Conservation (phyloP, 2,797 vertebrate species). For the Sebastes oblongus region DNA sequence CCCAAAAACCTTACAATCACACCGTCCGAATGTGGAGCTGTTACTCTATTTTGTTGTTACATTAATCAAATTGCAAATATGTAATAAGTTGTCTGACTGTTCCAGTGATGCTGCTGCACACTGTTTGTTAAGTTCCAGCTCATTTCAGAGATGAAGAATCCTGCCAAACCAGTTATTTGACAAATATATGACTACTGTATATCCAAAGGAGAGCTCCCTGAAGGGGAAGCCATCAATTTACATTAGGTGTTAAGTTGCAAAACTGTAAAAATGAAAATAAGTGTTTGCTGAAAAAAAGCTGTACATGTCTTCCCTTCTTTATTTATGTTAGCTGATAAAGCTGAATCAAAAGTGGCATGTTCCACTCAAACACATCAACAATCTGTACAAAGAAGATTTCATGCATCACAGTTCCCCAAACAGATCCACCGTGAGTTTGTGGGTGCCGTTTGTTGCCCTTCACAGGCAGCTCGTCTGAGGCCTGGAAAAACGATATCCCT, state of each 20-base stretch:
- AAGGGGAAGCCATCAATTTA: background rate
- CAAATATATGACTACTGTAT: background rate
- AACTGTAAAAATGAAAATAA: background rate
- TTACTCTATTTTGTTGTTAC: background rate
- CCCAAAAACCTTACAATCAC: too few species aligned
- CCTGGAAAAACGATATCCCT: background rate
- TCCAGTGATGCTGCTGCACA: background rate
- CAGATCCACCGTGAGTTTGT: background rate
- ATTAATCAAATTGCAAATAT: background rate
- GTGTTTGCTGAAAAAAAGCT: background rate
- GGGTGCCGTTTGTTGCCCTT: background rate
- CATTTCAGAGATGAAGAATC: background rate
- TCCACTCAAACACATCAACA: background rate
- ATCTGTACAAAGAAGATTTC: slow-evolving; percentile 4
- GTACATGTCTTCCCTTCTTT: background rate
- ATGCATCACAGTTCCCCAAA: background rate
- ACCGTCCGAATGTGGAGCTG: background rate
- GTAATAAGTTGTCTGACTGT: background rate
- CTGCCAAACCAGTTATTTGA: slow-evolving; percentile 2
- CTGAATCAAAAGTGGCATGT: background rate
- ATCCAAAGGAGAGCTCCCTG: background rate
- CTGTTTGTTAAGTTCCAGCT: background rate
- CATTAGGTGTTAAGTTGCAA: background rate
- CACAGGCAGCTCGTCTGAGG: background rate
- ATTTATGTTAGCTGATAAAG: background rate